Base-by-base conservation (phyloP, 2,113 vertebrate genomes). In the Microtus richardsoni region DNA sequence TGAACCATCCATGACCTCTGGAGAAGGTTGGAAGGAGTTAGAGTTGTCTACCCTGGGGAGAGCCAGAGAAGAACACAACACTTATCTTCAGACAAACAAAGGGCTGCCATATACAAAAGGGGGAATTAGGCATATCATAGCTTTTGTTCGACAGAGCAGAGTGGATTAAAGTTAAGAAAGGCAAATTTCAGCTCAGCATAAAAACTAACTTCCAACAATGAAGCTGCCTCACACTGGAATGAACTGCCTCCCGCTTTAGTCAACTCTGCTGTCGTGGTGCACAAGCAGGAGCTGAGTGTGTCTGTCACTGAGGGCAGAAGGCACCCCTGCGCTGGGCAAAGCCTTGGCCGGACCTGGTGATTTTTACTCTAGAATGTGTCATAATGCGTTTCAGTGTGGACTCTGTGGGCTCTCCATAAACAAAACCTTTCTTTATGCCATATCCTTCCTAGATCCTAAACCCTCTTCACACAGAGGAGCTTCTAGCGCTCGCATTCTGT, bases 51-150 rank as follows among this genome's bases (percentile, higher is more conserved):
- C 75, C 28, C 47, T 74, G 62, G n/a, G 41, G 89, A 78, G 85
- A 88, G 49, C 24, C 82, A 60, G 70, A 66, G 30, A 91, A 91
- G 60, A 91, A 64, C 4, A 19, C 54, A 22, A 44, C 77, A 90
- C 75, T 77, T 70, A 70, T 93, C 74, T 88, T 95, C 78, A 79
- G 79, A 94, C 88, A 90, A 93, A 91, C 77, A 71, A 94, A 89
- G 14, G 11, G 24, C 54, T 89, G 30, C 64, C 62, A 74, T 26
- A 70, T 39, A 58, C 6, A 82, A 88, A 93, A 95, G 89, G 79
- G 74, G 41, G 66, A 84, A 86, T 70, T 87, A 73, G 54, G 41
- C 41, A 49, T 83, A 39, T 84, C 64, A 64, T 74, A 75, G 60
- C 80, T 86, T 85, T 90, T 87, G 47, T 83, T 79, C 70, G 71